Evolutionary conservation across 2,888 invertebrate genomes (phyloP).

Genomic region (Nematopogon swammerdamellus): DNA sequence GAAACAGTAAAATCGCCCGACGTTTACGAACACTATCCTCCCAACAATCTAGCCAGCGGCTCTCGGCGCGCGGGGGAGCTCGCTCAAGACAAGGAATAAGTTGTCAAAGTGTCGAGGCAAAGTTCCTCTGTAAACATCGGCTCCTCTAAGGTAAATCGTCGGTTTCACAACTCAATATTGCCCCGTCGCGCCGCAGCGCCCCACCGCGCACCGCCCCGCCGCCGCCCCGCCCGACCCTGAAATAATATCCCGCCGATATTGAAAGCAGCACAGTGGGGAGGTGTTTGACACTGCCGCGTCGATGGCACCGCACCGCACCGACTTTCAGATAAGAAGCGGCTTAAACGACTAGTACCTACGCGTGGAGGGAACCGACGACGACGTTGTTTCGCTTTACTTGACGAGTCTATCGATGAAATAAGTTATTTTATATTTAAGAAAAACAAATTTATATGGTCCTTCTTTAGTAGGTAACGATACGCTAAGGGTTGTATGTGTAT

Average conservation of each 20-base stretch:
- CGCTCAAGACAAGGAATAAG: slow-evolving; percentile 52
- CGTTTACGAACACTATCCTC: slow-evolving; percentile 20
- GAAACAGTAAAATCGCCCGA: neutral
- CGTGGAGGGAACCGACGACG: too few relatives aligned
- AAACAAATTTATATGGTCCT: too few relatives aligned
- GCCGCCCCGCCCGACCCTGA: slow-evolving; percentile 29
- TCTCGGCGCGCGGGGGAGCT: slow-evolving; percentile 43
- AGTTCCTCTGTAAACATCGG: slow-evolving; percentile 45
- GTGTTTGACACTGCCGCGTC: slow-evolving; percentile 17
- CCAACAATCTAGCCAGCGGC: slow-evolving; percentile 34
- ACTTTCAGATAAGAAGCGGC: too few relatives aligned
- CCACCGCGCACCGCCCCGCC: slow-evolving; percentile 9
- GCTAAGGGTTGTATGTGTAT: too few relatives aligned
- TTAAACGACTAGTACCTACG: too few relatives aligned
- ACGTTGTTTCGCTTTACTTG: too few relatives aligned
- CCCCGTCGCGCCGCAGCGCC: slow-evolving; percentile 9
- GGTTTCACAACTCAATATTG: slow-evolving; percentile 52
- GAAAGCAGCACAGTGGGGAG: slow-evolving; percentile 30
- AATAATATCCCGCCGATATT: slow-evolving; percentile 50
- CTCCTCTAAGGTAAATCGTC: slow-evolving; percentile 49
- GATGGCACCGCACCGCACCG: neutral
- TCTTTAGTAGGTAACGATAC: too few relatives aligned
- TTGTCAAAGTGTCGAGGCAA: slow-evolving; percentile 51
- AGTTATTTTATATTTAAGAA: too few relatives aligned
- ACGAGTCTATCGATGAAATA: too few relatives aligned